Base-by-base conservation (phyloP, 2,888 invertebrate species). In the Petrolisthes manimaculis region DNA sequence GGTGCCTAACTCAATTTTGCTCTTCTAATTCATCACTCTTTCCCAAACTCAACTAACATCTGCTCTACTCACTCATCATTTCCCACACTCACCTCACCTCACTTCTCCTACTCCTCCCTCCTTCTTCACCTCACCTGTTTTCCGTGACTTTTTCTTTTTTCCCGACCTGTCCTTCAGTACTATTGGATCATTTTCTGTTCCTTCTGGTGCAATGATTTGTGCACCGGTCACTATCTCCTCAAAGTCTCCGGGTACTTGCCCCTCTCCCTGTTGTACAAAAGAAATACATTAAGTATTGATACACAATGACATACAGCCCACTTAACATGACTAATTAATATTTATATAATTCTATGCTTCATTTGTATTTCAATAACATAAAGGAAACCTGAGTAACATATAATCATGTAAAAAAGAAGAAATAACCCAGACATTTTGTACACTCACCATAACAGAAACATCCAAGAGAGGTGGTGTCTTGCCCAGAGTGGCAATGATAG, bases 141-240 rank as follows among this genome's bases (percentile, higher is more conserved):
- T 86, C 55, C 71, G 69, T 24, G 18, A 71, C 18, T 0, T 75
- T 37, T 37, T 37, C 56, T 53, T 81, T 74, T 75, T 86, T 75
- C 61, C 81, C 37, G 55, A 18, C 55, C 79, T 86, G 21, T 81
- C 86, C 71, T 75, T 71, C 75, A 81, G n/a, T 12, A 86, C 86
- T 51, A 86, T 51, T 37, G 86, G 86, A 37, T 86, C 86, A 18
- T 54, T 9, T 3, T 86, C 86, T 37, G 24, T 55, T 12, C 79
- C 71, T 56, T 86, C 86, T 55, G 53, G 81, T 24, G 86, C 86
- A 8, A 86, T 81, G 74, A 86, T 81, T 61, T 86, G 81, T 6
- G 56, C 71, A 24, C 86, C 74, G n/a, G 86, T 81, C 54, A 81
- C 86, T 37, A 81, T 80, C 74, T 86, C 81, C 61, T 86, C 86